Base-by-base conservation (phyloP, 2,113 vertebrate genomes). In the Synodontis membranacea region DNA sequence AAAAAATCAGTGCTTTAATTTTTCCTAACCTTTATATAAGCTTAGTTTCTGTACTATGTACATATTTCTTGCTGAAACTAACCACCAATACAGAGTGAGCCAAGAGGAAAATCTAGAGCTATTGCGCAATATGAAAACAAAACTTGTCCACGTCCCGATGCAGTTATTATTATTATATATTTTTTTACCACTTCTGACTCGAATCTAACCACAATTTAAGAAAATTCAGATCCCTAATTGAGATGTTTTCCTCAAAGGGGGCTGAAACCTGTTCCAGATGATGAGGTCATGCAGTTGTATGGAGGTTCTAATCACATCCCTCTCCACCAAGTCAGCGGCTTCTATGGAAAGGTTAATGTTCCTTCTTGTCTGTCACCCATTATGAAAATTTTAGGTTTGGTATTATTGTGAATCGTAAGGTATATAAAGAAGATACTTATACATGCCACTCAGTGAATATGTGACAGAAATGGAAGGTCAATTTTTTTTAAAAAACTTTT, bases 321-420 rank as follows among this genome's bases (percentile, higher is more conserved):
- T 0, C 92, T 97, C 37, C 91, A 95, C 70, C 95, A 95, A 91
- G 95, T 95, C 91, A 96, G 96, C 72, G 96, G 96, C 72, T 97
- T 97, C 92, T 97, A 97, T 84, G 96, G 96, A 88, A 97, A 97
- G 94, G 96, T 95, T 78, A 92, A 88, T 75, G 31, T 48, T 79
- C 39, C n/a, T 62, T 66, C 9, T 68, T 46, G 8, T 74, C 23
- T 62, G 34, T 76, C n/a, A 56, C 46, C 39, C 19, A n/a, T 34
- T 80, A 56, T 44, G 2, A 39, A 31, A 46, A 0, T 0, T 58
- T 86, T 23, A 42, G 21, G 23, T 79, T 72, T 14, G 25, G n/a
- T 62, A 21, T 34, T 31, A 64, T 81, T 81, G 37, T 42, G 23
- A 39, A 28, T 60, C 4, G 17, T 80, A 44, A 84, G 66, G 25